Evolutionary conservation across 1,140 invertebrate species (phyloP).

Genomic region (Orchestia grillus): DNA sequence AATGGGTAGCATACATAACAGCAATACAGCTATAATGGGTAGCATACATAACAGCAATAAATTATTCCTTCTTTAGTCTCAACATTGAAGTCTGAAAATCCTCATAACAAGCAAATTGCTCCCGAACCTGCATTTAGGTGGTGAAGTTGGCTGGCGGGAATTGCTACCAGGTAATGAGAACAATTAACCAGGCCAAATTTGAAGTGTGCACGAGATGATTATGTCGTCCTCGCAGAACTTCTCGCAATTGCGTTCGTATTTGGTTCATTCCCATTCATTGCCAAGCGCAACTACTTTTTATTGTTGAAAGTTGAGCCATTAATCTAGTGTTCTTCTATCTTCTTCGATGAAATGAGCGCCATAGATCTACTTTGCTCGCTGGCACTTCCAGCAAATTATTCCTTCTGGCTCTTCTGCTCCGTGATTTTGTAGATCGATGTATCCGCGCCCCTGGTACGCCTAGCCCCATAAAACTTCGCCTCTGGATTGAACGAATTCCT

Average conservation of each 20-base stretch:
- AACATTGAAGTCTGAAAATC: neutral
- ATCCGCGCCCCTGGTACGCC: neutral
- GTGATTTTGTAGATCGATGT: constrained; percentile 1
- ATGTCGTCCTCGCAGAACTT: neutral
- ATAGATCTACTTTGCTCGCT: neutral
- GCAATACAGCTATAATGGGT: too few species aligned
- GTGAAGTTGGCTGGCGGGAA: neutral
- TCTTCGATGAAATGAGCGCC: neutral
- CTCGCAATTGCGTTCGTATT: neutral
- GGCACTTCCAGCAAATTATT: neutral
- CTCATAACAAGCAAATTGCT: neutral
- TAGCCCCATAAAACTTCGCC: neutral
- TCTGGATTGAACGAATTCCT: neutral
- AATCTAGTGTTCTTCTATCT: neutral
- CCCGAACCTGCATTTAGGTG: neutral
- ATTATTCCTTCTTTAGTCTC: neutral
- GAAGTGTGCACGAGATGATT: neutral
- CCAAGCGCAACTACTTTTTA: neutral
- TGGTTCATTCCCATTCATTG: neutral
- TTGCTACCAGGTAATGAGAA: neutral
- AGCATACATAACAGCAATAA: too few species aligned
- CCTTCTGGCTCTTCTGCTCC: neutral
- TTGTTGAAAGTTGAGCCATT: neutral
- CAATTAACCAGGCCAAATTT: neutral
- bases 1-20: too few species aligned